Conservation (phyloP, 2,888 invertebrate genomes). For the Minunthozetes semirufus region DNA sequence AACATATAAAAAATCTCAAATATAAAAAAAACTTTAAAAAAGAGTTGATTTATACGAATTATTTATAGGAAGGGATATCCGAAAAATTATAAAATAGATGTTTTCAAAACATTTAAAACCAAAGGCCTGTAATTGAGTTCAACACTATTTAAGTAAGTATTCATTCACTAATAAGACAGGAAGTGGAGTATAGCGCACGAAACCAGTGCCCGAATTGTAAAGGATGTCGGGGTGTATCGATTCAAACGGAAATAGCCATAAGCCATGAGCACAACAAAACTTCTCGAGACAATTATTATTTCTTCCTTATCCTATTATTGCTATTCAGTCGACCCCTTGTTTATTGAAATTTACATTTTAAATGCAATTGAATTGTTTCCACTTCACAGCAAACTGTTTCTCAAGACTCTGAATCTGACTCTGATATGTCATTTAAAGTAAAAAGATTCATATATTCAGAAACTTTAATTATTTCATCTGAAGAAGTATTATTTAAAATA, state of each 20-base stretch:
- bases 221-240: slow-evolving; percentile 29
- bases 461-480: too few relatives aligned
- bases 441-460: too few relatives aligned
- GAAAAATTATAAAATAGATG: neutral
- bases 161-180: slow-evolving; percentile 19
- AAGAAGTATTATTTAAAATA: too few relatives aligned
- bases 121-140: neutral
- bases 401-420: too few relatives aligned
- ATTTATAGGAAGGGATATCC: neutral
- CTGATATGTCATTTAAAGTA: too few relatives aligned
- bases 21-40: too few relatives aligned
- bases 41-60: neutral
- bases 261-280: neutral
- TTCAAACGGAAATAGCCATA: slow-evolving; percentile 23
- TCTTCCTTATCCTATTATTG: slow-evolving; percentile 11
- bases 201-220: neutral
- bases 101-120: neutral
- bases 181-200: slow-evolving; percentile 24
- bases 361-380: neutral
- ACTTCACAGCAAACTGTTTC: too few relatives aligned
- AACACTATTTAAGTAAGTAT: slow-evolving; percentile 7
- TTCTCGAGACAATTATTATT: slow-evolving; percentile 25
- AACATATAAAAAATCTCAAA: too few relatives aligned
- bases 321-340: neutral
- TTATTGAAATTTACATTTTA: slow-evolving; percentile 19